Percentiles rank a stretch among this genome's conserved stretches.
phyloP scores from a whole-genome alignment of 53 echinoderm and acorn worm species.

The Arbacia lixula region DNA sequence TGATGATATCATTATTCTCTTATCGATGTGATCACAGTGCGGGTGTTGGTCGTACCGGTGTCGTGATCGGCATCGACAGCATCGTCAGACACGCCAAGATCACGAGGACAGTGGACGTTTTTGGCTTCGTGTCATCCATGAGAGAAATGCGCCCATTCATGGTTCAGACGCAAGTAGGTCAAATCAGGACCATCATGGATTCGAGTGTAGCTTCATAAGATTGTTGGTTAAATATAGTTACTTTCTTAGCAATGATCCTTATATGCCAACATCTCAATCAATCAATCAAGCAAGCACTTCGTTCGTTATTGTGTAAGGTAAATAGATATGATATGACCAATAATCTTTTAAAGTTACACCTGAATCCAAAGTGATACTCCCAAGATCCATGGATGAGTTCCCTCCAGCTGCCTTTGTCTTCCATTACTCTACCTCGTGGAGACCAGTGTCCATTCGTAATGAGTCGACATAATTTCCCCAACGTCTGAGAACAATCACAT shows the following conservation, averaged over 20 bases:
- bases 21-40: constrained; percentile 52
- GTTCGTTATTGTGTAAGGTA: not conserved
- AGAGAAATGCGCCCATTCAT: constrained; percentile 67
- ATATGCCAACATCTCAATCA: not conserved
- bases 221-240: too few relatives aligned
- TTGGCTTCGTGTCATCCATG: constrained; percentile 71
- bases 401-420: too few relatives aligned
- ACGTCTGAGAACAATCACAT: too few relatives aligned
- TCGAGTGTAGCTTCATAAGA: too few relatives aligned
- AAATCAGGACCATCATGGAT: not conserved
- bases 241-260: not conserved
- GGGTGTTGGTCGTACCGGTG: constrained; percentile 87
- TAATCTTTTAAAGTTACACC: too few relatives aligned
- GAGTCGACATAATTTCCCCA: too few relatives aligned
- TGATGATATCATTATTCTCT: not conserved
- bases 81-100: constrained; percentile 58
- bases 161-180: constrained; percentile 70
- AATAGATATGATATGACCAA: not conserved
- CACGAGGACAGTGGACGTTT: constrained; percentile 65
- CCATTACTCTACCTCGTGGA: too few relatives aligned
- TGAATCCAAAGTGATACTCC: too few relatives aligned
- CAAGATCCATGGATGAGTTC: too few relatives aligned
- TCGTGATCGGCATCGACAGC: constrained; percentile 63
- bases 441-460: too few relatives aligned
- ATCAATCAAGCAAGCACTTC: not conserved